Percentiles rank a stretch among this genome's conserved stretches.
Conservation (phyloP, 1,140 invertebrate genomes). For the Drosophila yakuba region DNA sequence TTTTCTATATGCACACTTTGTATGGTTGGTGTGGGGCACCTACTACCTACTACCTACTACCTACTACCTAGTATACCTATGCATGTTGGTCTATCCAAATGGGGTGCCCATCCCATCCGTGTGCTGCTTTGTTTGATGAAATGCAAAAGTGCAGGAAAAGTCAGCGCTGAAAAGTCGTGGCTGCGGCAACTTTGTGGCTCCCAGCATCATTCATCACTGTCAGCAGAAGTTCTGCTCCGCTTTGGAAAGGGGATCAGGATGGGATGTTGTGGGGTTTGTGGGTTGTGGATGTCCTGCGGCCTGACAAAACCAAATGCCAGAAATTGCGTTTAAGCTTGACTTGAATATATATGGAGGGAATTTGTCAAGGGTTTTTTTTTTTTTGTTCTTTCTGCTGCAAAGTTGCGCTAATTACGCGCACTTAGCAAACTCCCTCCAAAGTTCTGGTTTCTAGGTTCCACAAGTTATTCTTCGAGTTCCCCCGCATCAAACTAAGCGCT, state of each 20-base stretch:
- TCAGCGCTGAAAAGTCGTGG: conserved; percentile 61
- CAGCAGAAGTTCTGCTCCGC: conserved; percentile 27
- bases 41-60: neutral
- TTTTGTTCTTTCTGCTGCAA: conserved; percentile 6
- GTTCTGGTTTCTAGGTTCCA: conserved; percentile 3
- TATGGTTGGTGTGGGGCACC: conserved; percentile 9
- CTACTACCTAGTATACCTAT: neutral
- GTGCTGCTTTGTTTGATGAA: conserved; percentile 44
- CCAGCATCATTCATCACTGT: conserved; percentile 72
- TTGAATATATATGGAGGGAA: conserved; percentile 48
- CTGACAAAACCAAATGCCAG: conserved; percentile 60
- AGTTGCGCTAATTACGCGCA: conserved; percentile 76
- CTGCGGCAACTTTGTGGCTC: conserved; percentile 68
- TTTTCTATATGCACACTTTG: conserved; percentile 22
- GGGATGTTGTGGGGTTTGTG: neutral
- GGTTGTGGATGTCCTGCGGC: conserved; percentile 45
- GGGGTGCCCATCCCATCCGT: neutral
- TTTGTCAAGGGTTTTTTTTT: conserved; percentile 58
- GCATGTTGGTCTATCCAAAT: neutral
- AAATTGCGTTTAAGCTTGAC: conserved; percentile 53
- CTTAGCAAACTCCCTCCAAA: conserved; percentile 46
- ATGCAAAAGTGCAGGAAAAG: conserved; percentile 70
- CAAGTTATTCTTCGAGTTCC: neutral
- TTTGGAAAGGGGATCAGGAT: neutral
- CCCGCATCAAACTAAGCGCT: conserved; percentile 64